phyloP scores from a whole-genome alignment of 1,140 invertebrate genomes.

The Sarcophaga bullata region DNA sequence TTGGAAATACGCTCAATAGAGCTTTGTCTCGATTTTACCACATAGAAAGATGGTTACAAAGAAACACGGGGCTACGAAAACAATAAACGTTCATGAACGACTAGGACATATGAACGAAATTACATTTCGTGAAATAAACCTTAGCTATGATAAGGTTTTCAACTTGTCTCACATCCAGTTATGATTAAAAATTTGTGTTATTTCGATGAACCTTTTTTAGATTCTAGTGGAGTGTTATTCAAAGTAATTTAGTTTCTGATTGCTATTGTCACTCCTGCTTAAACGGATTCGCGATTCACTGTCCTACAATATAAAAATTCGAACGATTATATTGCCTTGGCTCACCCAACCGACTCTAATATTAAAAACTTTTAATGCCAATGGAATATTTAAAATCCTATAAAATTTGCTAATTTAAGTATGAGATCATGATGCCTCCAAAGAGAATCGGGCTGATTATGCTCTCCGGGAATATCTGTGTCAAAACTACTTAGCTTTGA shows the following conservation, averaged over 20 bases:
- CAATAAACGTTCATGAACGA: conserved; percentile 51
- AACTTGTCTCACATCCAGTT: no score
- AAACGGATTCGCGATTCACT: background rate
- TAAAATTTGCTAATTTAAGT: background rate
- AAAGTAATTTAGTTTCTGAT: conserved; percentile 58
- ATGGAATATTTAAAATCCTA: conserved; percentile 29
- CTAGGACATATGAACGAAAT: no score
- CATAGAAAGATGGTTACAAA: conserved; percentile 16
- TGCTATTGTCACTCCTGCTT: conserved; percentile 38
- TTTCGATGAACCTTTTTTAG: no score
- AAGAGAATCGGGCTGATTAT: conserved; percentile 34
- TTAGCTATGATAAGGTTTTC: no score
- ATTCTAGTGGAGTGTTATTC: conserved; percentile 48
- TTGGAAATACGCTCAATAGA: conserved; percentile 28
- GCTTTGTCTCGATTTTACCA: conserved; percentile 31
- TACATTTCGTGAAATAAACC: no score
- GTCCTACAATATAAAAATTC: background rate
- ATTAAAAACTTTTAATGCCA: conserved; percentile 21
- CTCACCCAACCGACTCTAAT: background rate
- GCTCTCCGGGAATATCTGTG: conserved; percentile 21
- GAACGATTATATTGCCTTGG: background rate
- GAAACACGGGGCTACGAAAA: background rate
- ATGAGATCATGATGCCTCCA: conserved; percentile 19
- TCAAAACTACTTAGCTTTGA: background rate
- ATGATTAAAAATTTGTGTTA: conserved; percentile 52